A percentile compares a stretch with the other conserved stretches of the same genome.
These are phyloP conservation scores for Lumbricus terrestris DNA, from an alignment of 2,888 invertebrate genomes.

Conservation along the genomic window DNA sequence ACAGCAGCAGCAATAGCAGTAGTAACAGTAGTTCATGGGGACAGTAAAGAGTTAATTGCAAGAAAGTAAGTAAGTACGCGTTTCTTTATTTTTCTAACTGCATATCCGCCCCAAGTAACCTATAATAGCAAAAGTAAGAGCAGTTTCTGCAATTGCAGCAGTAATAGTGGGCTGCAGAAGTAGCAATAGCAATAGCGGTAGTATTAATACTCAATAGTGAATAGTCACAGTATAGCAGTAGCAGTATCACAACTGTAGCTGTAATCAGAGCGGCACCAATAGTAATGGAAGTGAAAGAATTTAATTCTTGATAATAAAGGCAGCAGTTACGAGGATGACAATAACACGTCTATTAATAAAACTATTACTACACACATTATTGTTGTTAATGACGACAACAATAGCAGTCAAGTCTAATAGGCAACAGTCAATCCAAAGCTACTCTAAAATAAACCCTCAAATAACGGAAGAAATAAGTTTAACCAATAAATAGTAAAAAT, in stretches of 20 bases:
- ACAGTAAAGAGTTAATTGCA: too few species aligned
- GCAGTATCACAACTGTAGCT: background rate
- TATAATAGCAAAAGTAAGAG: too few species aligned
- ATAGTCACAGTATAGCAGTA: background rate
- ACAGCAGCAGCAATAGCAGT: background rate
- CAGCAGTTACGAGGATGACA: background rate
- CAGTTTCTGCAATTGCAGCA: background rate
- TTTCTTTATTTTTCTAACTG: too few species aligned
- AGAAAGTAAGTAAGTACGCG: too few species aligned
- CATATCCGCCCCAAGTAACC: too few species aligned
- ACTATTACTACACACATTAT: background rate
- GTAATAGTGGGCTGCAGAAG: background rate
- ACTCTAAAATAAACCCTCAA: background rate
- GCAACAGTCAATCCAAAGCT: background rate
- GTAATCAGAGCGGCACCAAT: background rate
- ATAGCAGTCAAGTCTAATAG: background rate
- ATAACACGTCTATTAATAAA: background rate
- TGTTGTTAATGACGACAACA: background rate
- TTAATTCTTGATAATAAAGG: background rate
- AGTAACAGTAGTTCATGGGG: too few species aligned
- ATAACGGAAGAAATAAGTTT: background rate
- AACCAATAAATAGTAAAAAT: background rate
- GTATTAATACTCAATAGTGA: background rate
- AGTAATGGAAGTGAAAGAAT: background rate
- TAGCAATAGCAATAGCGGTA: background rate